These are phyloP conservation scores for Climacteris rufus DNA, from an alignment of 2,113 vertebrate genomes.

Conservation along the genomic window DNA sequence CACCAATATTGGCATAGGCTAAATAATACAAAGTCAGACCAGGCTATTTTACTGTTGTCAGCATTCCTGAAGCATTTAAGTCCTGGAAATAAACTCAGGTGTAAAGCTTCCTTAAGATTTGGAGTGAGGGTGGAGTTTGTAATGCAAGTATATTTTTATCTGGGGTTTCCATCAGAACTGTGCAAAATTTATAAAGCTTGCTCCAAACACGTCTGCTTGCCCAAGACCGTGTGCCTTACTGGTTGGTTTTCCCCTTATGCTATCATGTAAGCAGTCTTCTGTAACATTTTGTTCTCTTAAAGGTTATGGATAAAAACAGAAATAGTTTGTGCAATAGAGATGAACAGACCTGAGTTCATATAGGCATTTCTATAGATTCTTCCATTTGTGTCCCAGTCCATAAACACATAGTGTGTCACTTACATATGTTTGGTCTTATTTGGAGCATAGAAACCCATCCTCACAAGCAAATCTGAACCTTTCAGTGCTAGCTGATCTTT, in stretches of 20 bases:
- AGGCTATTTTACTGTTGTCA: slow-evolving; percentile 16
- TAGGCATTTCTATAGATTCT: background rate
- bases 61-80: slow-evolving; percentile 35
- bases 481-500: background rate
- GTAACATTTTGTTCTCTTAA: slow-evolving; percentile 55
- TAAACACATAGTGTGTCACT: slow-evolving; percentile 39
- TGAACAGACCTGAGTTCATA: slow-evolving; percentile 39
- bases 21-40: slow-evolving; percentile 27
- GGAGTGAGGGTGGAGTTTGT: background rate
- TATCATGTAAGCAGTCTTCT: slow-evolving; percentile 34
- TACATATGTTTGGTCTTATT: background rate
- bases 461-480: background rate
- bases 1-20: background rate
- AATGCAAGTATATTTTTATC: slow-evolving; percentile 6
- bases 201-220: slow-evolving; percentile 6
- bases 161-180: slow-evolving; percentile 40
- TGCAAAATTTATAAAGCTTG: slow-evolving; percentile 33
- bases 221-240: background rate
- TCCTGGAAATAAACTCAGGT: slow-evolving; percentile 44
- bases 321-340: slow-evolving; percentile 31
- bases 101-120: slow-evolving; percentile 35
- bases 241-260: slow-evolving; percentile 3
- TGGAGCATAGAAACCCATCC: background rate
- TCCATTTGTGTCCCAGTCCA: slow-evolving; percentile 26
- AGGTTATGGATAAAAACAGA: slow-evolving; percentile 56